Evolutionary conservation across 2,113 vertebrate species (phyloP).

Genomic region (Xyrauchen texanus): DNA sequence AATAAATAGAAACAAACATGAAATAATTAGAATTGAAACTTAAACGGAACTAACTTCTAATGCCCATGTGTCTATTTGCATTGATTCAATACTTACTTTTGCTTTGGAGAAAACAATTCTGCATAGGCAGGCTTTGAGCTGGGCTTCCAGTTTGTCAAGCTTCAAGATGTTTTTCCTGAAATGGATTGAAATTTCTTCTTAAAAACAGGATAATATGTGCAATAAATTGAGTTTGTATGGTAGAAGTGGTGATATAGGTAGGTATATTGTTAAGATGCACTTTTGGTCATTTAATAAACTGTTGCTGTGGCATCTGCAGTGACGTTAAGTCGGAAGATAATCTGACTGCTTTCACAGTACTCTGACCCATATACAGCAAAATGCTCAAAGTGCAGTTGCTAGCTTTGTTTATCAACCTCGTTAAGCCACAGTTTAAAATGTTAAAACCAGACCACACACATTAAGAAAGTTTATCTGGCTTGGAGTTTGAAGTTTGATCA

Average conservation of each 20-base stretch:
- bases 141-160: constrained; percentile 93
- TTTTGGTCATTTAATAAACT: too few species aligned
- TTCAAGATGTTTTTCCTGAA: constrained; percentile 86
- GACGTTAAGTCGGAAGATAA: background rate
- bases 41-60: background rate
- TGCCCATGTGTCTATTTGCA: background rate
- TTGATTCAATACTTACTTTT: constrained; percentile 79
- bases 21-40: background rate
- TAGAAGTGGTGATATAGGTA: too few species aligned
- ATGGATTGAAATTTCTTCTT: constrained; percentile 45
- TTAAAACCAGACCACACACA: background rate
- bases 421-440: background rate
- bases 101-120: constrained; percentile 93
- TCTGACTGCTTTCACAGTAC: background rate
- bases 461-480: background rate
- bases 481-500: too few species aligned
- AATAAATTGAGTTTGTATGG: too few species aligned
- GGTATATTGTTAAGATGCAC: too few species aligned
- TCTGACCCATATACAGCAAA: constrained; percentile 23
- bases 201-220: too few species aligned
- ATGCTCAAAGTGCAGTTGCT: constrained; percentile 26
- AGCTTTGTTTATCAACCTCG: background rate
- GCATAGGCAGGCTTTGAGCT: constrained; percentile 95
- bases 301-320: background rate
- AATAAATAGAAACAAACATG: constrained; percentile 16